Percentiles rank a stretch among this genome's conserved stretches.
phyloP scores from a whole-genome alignment of 2,113 vertebrate species.

The Dendrocopos noguchii region DNA sequence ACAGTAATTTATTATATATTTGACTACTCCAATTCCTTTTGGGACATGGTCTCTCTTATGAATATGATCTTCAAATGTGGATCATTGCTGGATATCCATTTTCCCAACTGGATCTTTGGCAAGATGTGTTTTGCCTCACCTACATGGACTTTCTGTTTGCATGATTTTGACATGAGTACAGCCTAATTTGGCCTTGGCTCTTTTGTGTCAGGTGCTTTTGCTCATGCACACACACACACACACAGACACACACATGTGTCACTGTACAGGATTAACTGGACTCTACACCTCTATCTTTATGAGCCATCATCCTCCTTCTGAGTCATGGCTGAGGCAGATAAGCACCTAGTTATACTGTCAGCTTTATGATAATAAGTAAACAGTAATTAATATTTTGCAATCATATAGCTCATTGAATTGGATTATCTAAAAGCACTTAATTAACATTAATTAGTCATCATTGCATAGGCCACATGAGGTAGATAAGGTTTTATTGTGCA shows the following conservation, averaged over 20 bases:
- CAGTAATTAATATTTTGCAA: constrained; percentile 51
- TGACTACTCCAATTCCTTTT: not conserved
- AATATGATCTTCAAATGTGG: not conserved
- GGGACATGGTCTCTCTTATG: not conserved
- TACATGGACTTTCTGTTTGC: not conserved
- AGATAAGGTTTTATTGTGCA: not conserved
- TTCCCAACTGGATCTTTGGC: not conserved
- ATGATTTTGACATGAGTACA: not conserved
- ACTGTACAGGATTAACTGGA: not conserved
- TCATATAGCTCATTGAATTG: not conserved
- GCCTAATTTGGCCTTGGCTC: not conserved
- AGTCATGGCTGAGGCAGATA: constrained; percentile 32
- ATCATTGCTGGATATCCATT: not conserved
- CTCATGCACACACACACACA: not conserved
- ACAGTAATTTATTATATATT: not conserved
- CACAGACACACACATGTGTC: not conserved
- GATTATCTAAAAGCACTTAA: not conserved
- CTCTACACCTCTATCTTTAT: not conserved
- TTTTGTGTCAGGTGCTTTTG: not conserved
- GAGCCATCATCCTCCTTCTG: not conserved
- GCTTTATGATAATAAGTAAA: constrained; percentile 19
- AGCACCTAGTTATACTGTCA: constrained; percentile 1
- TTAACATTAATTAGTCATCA: constrained; percentile 41
- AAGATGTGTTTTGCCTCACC: not conserved
- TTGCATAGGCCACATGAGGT: not conserved